Conservation (phyloP, 1,140 invertebrate species). For the Eumaeus atala region DNA sequence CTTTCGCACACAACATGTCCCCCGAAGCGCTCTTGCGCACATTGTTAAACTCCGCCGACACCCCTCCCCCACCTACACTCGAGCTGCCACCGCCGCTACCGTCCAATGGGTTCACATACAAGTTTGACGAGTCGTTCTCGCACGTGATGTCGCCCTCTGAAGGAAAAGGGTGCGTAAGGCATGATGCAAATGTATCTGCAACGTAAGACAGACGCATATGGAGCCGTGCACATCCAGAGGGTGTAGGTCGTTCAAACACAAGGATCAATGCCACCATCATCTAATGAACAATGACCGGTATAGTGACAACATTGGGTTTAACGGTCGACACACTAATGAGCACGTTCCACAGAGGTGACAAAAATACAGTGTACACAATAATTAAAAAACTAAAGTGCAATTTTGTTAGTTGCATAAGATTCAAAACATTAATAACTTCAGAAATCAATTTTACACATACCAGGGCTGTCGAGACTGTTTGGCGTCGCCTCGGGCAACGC, state of each 20-base stretch:
- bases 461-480: conserved; percentile 71
- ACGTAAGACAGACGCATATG: conserved; percentile 70
- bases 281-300: conserved; percentile 18
- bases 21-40: conserved; percentile 88
- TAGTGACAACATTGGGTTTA: conserved; percentile 14
- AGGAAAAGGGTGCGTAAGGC: conserved; percentile 94
- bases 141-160: conserved; percentile 87
- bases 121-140: conserved; percentile 83
- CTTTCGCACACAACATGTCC: conserved; percentile 76
- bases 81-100: conserved; percentile 74
- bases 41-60: conserved; percentile 51
- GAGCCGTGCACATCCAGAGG: conserved; percentile 48
- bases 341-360: conserved; percentile 6
- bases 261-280: conserved; percentile 19
- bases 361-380: conserved; percentile 6
- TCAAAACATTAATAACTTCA: neutral
- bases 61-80: conserved; percentile 63
- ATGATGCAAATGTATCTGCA: conserved; percentile 94
- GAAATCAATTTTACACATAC: conserved; percentile 28
- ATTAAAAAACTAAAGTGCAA: neutral
- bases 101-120: conserved; percentile 94
- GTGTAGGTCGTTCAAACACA: conserved; percentile 31
- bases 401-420: neutral
- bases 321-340: conserved; percentile 7
- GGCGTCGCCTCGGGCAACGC: conserved; percentile 69